Conservation (phyloP, 2,797 vertebrate species). For the Coracias cyanogaster region DNA sequence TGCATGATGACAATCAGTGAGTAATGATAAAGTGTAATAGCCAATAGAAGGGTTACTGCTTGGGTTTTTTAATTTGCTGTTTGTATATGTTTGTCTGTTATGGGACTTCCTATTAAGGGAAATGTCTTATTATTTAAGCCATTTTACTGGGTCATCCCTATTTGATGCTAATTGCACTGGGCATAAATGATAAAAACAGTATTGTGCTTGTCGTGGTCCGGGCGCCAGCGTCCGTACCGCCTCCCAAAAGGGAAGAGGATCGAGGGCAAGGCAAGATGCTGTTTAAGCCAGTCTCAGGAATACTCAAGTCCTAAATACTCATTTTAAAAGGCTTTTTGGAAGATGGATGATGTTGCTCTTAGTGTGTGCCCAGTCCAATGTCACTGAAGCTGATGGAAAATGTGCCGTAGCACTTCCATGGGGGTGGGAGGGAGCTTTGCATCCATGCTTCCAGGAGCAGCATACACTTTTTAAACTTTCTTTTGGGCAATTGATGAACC, state of each 20-base stretch:
- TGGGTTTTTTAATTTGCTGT: conserved; percentile 68
- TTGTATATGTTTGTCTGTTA: neutral
- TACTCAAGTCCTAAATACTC: neutral
- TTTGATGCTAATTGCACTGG: conserved; percentile 57
- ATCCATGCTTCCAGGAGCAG: neutral
- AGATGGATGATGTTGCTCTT: neutral
- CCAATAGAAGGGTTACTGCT: conserved; percentile 46
- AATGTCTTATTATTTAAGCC: conserved; percentile 55
- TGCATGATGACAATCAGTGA: conserved; percentile 70
- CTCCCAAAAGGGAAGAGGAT: too few relatives aligned
- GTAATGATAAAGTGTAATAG: conserved; percentile 64
- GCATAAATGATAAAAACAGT: conserved; percentile 60
- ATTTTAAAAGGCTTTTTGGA: neutral
- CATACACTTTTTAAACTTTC: neutral
- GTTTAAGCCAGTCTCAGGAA: neutral
- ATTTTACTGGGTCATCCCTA: conserved; percentile 59
- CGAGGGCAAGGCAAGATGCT: too few relatives aligned
- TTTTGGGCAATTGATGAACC: neutral
- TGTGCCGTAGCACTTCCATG: neutral
- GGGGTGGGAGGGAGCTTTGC: fast-evolving
- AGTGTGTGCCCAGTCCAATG: neutral
- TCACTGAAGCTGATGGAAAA: neutral
- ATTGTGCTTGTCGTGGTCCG: too few relatives aligned
- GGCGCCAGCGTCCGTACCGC: too few relatives aligned
- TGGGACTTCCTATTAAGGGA: conserved; percentile 40